Conservation (phyloP, 2,113 vertebrate genomes). For the Charadrius vociferus region DNA sequence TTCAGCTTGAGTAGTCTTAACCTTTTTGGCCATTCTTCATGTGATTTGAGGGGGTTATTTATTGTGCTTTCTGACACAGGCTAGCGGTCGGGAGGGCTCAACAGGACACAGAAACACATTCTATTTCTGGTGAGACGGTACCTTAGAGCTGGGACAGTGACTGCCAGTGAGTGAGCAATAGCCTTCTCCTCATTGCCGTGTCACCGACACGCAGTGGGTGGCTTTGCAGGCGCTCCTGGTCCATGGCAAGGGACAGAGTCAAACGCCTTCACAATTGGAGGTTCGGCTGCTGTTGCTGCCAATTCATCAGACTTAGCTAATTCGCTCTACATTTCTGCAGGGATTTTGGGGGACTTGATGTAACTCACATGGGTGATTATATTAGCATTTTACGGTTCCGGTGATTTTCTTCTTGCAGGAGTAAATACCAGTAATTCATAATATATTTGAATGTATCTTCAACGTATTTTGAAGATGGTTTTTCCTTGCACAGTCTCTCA, state of each 20-base stretch:
- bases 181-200: fast-evolving
- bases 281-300: background rate
- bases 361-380: background rate
- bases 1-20: background rate
- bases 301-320: background rate
- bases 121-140: background rate
- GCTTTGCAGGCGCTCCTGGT: background rate
- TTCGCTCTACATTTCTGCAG: fast-evolving
- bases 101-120: background rate
- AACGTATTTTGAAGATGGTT: background rate
- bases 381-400: background rate
- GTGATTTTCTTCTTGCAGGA: background rate
- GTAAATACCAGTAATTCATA: background rate
- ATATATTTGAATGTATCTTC: background rate
- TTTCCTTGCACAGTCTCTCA: background rate
- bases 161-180: background rate
- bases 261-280: fast-evolving
- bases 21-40: background rate
- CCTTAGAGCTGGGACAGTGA: background rate
- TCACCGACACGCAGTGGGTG: background rate
- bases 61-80: background rate
- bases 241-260: background rate
- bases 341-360: background rate
- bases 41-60: background rate
- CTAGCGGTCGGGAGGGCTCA: background rate